Conservation (phyloP, 2,797 vertebrate species). For the Argyrosomus regius region DNA sequence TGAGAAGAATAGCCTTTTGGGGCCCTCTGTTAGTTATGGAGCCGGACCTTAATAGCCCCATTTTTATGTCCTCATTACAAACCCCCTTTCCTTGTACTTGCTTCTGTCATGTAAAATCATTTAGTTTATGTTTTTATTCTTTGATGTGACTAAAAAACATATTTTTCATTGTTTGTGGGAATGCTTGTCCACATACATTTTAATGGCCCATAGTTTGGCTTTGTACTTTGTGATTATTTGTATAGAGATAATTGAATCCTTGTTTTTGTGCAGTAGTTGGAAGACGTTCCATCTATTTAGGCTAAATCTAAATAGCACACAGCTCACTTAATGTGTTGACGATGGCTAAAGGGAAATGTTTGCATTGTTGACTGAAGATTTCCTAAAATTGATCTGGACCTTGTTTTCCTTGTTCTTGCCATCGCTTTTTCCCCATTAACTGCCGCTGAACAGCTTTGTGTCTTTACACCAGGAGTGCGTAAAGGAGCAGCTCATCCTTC, state of each 20-base stretch:
- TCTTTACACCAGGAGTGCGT: constrained; percentile 5
- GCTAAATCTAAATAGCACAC: background rate
- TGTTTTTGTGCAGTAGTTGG: background rate
- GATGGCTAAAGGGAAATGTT: background rate
- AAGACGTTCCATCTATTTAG: background rate
- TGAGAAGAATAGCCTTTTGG: constrained; percentile 79
- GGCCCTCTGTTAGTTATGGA: constrained; percentile 74
- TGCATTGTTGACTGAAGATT: background rate
- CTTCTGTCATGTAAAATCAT: constrained; percentile 44
- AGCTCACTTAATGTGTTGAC: constrained; percentile 17
- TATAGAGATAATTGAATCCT: background rate
- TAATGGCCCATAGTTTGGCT: constrained; percentile 5
- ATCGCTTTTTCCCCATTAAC: background rate
- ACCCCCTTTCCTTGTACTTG: constrained; percentile 31
- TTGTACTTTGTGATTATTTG: background rate
- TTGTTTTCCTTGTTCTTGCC: background rate
- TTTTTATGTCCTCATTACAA: constrained; percentile 79
- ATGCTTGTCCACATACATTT: constrained; percentile 19
- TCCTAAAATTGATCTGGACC: constrained; percentile 12
- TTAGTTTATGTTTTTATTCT: constrained; percentile 41
- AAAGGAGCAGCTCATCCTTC: background rate
- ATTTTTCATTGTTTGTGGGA: constrained; percentile 14
- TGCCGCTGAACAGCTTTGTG: background rate
- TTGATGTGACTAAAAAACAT: constrained; percentile 44
- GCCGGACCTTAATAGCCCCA: constrained; percentile 69